Evolutionary conservation across 2,113 vertebrate species (phyloP).

Genomic region (Origma solitaria): DNA sequence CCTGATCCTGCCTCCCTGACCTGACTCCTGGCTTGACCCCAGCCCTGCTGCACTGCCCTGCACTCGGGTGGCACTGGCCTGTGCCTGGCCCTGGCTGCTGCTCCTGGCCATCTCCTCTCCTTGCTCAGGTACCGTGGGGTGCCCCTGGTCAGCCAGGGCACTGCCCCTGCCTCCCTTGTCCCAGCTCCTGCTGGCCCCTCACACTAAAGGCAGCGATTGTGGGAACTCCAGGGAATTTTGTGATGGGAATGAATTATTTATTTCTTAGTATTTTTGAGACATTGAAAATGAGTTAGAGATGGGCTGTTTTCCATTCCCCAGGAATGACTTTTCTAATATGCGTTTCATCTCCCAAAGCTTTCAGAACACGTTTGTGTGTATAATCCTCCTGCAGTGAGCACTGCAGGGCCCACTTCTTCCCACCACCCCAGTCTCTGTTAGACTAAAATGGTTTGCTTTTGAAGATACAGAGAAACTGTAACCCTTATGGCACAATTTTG

Average conservation of each 20-base stretch:
- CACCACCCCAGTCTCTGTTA: neutral
- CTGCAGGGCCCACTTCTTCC: too few relatives aligned
- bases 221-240: neutral
- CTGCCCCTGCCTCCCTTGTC: neutral
- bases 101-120: neutral
- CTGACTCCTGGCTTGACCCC: neutral
- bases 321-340: neutral
- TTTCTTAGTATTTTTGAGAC: neutral
- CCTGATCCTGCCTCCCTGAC: neutral
- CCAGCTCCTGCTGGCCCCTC: neutral
- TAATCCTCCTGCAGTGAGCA: neutral
- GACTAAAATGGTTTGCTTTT: neutral
- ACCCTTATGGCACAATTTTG: neutral
- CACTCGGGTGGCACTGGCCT: neutral
- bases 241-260: neutral
- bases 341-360: neutral
- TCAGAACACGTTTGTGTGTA: neutral
- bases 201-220: neutral
- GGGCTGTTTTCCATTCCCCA: neutral
- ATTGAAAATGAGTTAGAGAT: neutral
- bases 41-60: rapidly evolving
- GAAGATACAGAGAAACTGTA: neutral
- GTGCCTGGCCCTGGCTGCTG: neutral
- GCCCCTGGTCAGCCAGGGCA: neutral
- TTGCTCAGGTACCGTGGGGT: neutral